Percentiles rank a stretch among this genome's conserved stretches.
Conservation (phyloP, 2,888 invertebrate species). For the Zygogramma bicolorata region DNA sequence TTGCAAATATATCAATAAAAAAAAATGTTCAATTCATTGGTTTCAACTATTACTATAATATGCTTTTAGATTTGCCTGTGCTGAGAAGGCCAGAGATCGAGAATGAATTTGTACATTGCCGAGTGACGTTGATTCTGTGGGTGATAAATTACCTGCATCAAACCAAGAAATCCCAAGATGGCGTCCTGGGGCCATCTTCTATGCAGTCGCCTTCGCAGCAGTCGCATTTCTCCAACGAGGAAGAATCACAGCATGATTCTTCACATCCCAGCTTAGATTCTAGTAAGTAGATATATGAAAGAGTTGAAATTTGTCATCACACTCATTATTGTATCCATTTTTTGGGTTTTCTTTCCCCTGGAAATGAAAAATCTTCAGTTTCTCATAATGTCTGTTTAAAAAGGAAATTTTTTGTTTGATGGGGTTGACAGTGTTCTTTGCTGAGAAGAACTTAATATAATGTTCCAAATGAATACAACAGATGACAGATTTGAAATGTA, state of each 20-base stretch:
- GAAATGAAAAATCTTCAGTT: too few relatives aligned
- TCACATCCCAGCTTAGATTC: slow-evolving; percentile 74
- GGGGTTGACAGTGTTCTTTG: too few relatives aligned
- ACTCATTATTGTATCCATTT: too few relatives aligned
- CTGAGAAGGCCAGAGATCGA: slow-evolving; percentile 80
- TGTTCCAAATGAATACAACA: too few relatives aligned
- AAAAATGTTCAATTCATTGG: slow-evolving; percentile 9
- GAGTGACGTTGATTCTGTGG: slow-evolving; percentile 92
- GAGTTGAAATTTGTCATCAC: too few relatives aligned
- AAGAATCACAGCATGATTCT: slow-evolving; percentile 69
- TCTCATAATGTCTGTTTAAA: too few relatives aligned
- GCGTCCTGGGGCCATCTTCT: slow-evolving; percentile 46
- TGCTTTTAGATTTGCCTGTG: slow-evolving; percentile 75
- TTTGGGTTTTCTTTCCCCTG: too few relatives aligned
- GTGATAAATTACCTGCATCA: slow-evolving; percentile 87
- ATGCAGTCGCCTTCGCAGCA: slow-evolving; percentile 33
- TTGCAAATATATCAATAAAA: too few relatives aligned
- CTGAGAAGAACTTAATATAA: too few relatives aligned
- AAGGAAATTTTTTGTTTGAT: too few relatives aligned
- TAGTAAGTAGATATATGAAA: slow-evolving; percentile 68
- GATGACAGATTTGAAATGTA: too few relatives aligned
- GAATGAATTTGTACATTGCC: slow-evolving; percentile 77
- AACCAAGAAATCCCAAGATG: slow-evolving; percentile 71
- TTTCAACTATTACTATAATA: too few relatives aligned
- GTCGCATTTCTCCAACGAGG: slow-evolving; percentile 67